Evolutionary conservation across 2,113 vertebrate species (phyloP).

Genomic region (Atractosteus spatula): DNA sequence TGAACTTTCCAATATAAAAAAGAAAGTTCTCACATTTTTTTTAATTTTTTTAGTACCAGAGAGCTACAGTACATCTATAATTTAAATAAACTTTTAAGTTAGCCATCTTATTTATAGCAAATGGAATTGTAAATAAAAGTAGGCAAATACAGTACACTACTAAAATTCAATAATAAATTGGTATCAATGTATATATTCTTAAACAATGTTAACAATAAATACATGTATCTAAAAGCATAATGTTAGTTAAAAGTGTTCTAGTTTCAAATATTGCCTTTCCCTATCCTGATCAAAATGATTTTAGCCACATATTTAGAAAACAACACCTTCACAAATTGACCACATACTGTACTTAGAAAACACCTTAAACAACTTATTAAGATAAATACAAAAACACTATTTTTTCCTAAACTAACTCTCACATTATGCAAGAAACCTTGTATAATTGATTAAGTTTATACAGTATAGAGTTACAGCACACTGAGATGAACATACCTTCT

Average conservation of each 20-base stretch:
- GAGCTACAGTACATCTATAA: not conserved
- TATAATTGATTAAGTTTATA: not conserved
- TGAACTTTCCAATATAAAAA: too few relatives aligned
- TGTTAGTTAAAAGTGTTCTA: too few relatives aligned
- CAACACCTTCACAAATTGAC: not conserved
- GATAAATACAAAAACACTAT: slow-evolving; percentile 67
- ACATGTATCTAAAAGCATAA: too few relatives aligned
- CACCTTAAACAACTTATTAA: slow-evolving; percentile 42
- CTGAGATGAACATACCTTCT: not conserved
- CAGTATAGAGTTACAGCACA: not conserved
- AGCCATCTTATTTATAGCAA: slow-evolving; percentile 1
- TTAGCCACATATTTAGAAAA: slow-evolving; percentile 43
- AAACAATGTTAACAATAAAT: too few relatives aligned
- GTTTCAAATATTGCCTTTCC: slow-evolving; percentile 35
- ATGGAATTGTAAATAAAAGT: not conserved
- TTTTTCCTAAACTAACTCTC: slow-evolving; percentile 20
- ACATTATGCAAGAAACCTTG: not conserved
- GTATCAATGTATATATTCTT: too few relatives aligned
- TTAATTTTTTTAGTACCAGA: too few relatives aligned
- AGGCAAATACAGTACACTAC: not conserved
- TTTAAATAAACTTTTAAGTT: too few relatives aligned
- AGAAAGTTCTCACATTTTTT: too few relatives aligned
- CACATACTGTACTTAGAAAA: slow-evolving; percentile 81
- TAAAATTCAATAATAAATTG: not conserved
- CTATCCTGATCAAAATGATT: slow-evolving; percentile 79